These are phyloP conservation scores for Poecilobothrus nobilitatus DNA, from an alignment of 2,888 invertebrate genomes.

Conservation along the genomic window DNA sequence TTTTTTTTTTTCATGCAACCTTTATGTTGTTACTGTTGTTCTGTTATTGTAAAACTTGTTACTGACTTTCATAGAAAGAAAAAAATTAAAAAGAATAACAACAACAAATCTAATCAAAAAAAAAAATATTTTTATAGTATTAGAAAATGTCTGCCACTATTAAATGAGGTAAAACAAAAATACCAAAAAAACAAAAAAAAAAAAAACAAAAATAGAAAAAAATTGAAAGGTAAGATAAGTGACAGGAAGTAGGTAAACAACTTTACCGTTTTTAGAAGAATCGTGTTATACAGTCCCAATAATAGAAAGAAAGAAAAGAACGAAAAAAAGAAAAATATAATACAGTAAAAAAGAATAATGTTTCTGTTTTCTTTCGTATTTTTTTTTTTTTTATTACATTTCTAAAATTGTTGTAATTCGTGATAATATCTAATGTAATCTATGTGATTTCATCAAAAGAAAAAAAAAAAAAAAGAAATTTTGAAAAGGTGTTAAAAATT, in stretches of 20 bases:
- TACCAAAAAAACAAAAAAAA: not conserved
- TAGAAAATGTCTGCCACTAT: not conserved
- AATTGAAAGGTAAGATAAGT: not conserved
- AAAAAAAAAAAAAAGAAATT: no score
- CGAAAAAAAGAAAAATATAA: no score
- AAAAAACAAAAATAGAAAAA: not conserved
- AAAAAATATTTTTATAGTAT: no score
- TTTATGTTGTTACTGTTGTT: not conserved
- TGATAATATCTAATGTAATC: no score
- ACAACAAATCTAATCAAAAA: not conserved
- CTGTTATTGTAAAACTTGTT: not conserved
- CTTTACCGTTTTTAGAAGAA: conserved; percentile 5
- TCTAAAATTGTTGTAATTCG: no score
- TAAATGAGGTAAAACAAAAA: not conserved
- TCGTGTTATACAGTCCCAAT: not conserved
- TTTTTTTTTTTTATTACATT: not conserved
- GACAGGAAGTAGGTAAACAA: conserved; percentile 4
- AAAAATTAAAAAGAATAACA: no score
- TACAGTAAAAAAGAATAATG: no score
- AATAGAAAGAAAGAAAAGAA: not conserved
- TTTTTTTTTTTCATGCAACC: not conserved
- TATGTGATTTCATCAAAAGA: no score
- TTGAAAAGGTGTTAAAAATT: no score
- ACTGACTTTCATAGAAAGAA: not conserved
- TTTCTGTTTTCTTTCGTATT: not conserved